Conservation (phyloP, 2,888 invertebrate species). For the Chaetoderma sp. region DNA sequence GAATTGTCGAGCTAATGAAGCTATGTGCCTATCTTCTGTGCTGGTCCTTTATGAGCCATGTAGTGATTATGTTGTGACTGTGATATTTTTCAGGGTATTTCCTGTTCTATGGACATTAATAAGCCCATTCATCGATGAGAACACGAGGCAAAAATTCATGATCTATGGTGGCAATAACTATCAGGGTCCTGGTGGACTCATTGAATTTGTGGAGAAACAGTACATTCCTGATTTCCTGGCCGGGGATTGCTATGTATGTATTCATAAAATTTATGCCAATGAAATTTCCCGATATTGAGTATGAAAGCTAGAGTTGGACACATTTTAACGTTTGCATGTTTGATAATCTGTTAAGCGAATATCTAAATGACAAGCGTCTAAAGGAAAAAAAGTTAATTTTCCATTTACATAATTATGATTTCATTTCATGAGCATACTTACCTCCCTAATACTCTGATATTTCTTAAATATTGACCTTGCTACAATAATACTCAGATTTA, state of each 20-base stretch:
- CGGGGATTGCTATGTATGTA: slow-evolving; percentile 85
- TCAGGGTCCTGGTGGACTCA: slow-evolving; percentile 83
- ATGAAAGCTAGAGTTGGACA: neutral
- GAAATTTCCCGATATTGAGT: no score
- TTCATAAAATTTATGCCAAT: neutral
- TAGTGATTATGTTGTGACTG: no score
- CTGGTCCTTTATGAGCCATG: no score
- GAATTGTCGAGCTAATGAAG: no score
- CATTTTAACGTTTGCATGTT: neutral
- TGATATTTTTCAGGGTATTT: no score
- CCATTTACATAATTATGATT: no score
- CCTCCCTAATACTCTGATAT: no score
- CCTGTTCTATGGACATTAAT: slow-evolving; percentile 96
- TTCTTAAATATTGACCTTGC: no score
- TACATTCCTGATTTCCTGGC: slow-evolving; percentile 92
- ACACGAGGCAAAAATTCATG: slow-evolving; percentile 90
- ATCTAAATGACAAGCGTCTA: neutral
- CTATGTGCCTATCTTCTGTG: no score
- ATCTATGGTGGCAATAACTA: slow-evolving; percentile 93
- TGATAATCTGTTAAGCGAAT: no score
- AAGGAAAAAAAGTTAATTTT: no score
- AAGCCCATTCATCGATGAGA: slow-evolving; percentile 94
- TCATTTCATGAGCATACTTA: neutral
- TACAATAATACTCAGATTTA: no score
- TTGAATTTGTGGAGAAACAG: slow-evolving; percentile 86